A percentile compares a stretch with the other conserved stretches of the same genome.
Conservation (phyloP, 37 sponge, comb jelly and placozoan species). For the Oopsacas minuta region DNA sequence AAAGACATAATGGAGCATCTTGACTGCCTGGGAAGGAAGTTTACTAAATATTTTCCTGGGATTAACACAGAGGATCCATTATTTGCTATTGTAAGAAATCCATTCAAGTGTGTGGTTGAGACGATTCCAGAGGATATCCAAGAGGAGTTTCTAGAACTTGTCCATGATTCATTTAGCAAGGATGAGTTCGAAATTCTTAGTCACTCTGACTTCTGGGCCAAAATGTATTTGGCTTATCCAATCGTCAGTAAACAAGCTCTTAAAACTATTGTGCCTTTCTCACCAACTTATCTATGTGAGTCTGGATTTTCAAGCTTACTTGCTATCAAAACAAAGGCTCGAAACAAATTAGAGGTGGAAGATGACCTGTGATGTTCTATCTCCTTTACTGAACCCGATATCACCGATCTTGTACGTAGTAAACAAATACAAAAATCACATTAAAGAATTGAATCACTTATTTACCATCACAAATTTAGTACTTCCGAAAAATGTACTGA, state of each 20-base stretch:
- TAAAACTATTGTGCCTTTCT: not conserved
- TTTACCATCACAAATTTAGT: too few relatives aligned
- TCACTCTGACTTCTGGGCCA: not conserved
- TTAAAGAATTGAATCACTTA: too few relatives aligned
- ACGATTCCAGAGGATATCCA: too few relatives aligned
- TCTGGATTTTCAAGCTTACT: not conserved
- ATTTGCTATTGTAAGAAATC: not conserved
- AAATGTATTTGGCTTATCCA: not conserved
- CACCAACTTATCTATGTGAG: constrained; percentile 11
- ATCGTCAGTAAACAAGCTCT: not conserved
- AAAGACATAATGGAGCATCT: too few relatives aligned
- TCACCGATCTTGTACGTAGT: too few relatives aligned
- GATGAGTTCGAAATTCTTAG: not conserved
- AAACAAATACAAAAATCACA: too few relatives aligned
- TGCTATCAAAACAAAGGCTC: not conserved
- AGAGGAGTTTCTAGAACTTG: too few relatives aligned
- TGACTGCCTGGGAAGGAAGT: not conserved
- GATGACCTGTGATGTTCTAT: not conserved
- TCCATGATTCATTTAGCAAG: too few relatives aligned
- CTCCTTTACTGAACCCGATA: too few relatives aligned
- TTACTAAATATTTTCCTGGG: not conserved
- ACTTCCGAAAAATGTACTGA: too few relatives aligned
- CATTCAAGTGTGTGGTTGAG: too few relatives aligned
- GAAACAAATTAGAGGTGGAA: not conserved
- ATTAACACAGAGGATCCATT: not conserved